Evolutionary conservation across 2,888 invertebrate genomes (phyloP).

Genomic region (Drosophila neotestacea): DNA sequence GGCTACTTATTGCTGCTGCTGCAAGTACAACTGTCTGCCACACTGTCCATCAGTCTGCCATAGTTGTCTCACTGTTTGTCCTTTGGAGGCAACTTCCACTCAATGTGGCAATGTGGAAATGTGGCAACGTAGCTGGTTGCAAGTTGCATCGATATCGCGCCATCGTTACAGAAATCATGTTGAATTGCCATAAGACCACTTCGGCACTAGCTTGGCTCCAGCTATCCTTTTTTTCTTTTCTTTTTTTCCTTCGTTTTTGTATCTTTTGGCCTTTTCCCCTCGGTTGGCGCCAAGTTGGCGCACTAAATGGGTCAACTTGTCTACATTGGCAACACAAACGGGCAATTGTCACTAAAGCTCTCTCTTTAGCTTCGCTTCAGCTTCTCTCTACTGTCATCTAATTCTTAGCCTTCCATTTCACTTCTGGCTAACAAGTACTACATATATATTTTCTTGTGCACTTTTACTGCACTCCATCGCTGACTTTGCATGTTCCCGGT

Average conservation of each 20-base stretch:
- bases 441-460: not conserved
- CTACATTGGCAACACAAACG: constrained; percentile 64
- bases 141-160: constrained; percentile 53
- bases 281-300: constrained; percentile 41
- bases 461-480: constrained; percentile 24
- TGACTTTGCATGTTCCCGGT: constrained; percentile 61
- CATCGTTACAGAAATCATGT: constrained; percentile 54
- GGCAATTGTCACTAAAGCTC: constrained; percentile 68
- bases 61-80: constrained; percentile 3
- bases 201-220: not conserved
- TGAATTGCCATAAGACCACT: constrained; percentile 37
- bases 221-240: constrained; percentile 19
- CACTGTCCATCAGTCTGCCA: not conserved
- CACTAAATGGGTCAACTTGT: constrained; percentile 76
- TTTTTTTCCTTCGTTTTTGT: not conserved
- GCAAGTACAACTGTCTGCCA: constrained; percentile 19
- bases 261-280: constrained; percentile 5
- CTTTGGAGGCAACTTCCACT: constrained; percentile 25
- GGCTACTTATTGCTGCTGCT: constrained; percentile 51
- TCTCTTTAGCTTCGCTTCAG: constrained; percentile 13
- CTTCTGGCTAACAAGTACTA: constrained; percentile 28
- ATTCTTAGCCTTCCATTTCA: constrained; percentile 20
- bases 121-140: constrained; percentile 7
- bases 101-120: constrained; percentile 5
- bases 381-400: not conserved